A percentile compares a stretch with the other conserved stretches of the same genome.
Conservation (phyloP, 64 coral and sea anemone genomes). For the Montipora efflorescens region DNA sequence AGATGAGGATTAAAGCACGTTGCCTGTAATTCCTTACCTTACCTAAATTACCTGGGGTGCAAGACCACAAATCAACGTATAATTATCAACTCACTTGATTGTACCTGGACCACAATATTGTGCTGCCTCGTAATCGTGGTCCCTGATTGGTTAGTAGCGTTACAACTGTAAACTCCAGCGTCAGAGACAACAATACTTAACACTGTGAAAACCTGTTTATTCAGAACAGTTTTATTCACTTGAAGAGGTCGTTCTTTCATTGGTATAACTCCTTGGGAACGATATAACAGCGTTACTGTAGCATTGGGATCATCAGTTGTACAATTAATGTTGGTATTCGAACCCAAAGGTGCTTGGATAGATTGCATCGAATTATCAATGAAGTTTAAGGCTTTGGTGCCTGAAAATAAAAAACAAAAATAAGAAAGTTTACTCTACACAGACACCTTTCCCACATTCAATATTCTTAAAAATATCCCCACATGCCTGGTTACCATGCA, state of each 20-base stretch:
- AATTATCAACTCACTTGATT: no score
- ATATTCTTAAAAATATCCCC: no score
- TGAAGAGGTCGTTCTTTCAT: background rate
- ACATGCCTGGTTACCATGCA: no score
- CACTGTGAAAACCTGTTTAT: background rate
- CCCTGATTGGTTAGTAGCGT: conserved; percentile 1
- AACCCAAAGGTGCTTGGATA: background rate
- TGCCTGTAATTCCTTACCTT: no score
- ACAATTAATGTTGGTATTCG: background rate
- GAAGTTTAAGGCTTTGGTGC: background rate
- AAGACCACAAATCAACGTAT: no score
- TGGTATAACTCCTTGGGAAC: background rate
- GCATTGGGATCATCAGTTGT: conserved; percentile 41
- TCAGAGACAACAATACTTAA: background rate
- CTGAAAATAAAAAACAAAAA: background rate
- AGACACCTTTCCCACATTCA: no score
- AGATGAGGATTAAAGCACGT: no score
- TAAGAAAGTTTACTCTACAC: no score
- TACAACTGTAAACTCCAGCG: background rate
- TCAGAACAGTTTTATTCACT: background rate
- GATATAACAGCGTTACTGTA: background rate
- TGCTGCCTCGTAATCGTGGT: no score
- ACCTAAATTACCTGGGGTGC: no score
- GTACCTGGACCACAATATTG: no score
- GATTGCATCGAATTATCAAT: background rate